These are phyloP conservation scores for Ceyx cyanopectus DNA, from an alignment of 2,113 vertebrate species.

Conservation along the genomic window DNA sequence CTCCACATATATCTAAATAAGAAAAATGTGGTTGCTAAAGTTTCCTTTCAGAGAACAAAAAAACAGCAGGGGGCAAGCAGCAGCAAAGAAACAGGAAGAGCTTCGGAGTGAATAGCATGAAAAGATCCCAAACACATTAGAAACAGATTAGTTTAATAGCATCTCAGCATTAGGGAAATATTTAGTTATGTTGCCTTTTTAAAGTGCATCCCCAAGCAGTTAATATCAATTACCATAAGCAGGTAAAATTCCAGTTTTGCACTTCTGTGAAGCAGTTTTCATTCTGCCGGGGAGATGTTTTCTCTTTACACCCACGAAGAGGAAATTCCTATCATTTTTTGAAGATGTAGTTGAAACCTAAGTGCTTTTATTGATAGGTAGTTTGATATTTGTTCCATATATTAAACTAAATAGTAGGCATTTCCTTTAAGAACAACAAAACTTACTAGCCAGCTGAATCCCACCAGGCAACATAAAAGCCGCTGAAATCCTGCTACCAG, in stretches of 20 bases:
- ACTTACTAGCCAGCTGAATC: background rate
- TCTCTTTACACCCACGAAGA: background rate
- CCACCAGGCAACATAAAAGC: background rate
- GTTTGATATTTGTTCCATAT: background rate
- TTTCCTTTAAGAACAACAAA: background rate
- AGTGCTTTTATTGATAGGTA: background rate
- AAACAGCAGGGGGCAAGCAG: conserved; percentile 56
- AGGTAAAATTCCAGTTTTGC: background rate
- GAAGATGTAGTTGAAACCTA: background rate
- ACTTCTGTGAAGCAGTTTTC: background rate
- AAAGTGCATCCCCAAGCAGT: background rate
- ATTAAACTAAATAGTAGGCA: background rate
- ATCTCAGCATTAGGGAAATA: conserved; percentile 3
- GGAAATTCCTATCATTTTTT: background rate
- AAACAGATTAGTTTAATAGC: background rate
- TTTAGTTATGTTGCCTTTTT: background rate
- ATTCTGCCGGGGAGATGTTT: background rate
- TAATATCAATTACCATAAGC: background rate
- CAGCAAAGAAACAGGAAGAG: background rate
- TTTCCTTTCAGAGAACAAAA: background rate
- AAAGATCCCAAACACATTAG: conserved; percentile 5
- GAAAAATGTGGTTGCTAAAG: background rate
- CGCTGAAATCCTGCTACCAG: background rate
- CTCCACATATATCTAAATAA: background rate
- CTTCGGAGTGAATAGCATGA: background rate